Base-by-base conservation (phyloP, 2,888 invertebrate species). In the Stenolophus ochropezus region DNA sequence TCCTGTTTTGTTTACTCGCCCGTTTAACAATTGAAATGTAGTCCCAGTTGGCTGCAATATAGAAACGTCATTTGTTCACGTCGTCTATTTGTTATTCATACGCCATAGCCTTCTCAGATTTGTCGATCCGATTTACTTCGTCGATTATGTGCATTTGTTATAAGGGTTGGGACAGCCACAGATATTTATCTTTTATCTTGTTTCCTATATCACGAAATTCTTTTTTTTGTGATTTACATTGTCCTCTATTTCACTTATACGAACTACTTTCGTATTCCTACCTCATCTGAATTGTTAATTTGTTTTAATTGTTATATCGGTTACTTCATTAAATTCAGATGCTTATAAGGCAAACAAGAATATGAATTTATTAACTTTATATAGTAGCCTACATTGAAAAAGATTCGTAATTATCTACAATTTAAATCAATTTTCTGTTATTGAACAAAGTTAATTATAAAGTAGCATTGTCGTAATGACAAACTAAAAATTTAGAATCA, bases 11-110 rank as follows among this genome's bases (percentile, higher is more conserved):
- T 69, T 65, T 69, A 16, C 33, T 5, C 42, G 20, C 18, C 6
- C 20, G 42, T 69, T 69, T 69, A 69, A 69, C 69, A 69, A 69
- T 69, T 69, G 69, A 69, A 69, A 69, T 69, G 11, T 51, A 51
- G n/a, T 33, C 42, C 8, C 18, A 42, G 33, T 42, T 69, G 33
- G 14, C 61, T 61, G 14, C 3, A 42, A 42, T 42, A 4, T 8
- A 61, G 21, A 20, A 27, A 69, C 42, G 69, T 20, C 69, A 69
- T 69, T 69, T 69, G 69, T 69, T 69, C 21, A 18, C 42, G 69
- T 69, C 69, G 11, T 8, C n/a, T 33, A 69, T 21, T 69, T 42
- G 69, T 61, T 61, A 69, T 69, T 33, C 69, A 69, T 69, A 20
- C 18, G 27, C 33, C 16, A 69, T 69, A 42, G 33, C 42, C 33